These are phyloP conservation scores for Dicerorhinus sumatrensis DNA, from an alignment of 2,113 vertebrate species.

Conservation along the genomic window DNA sequence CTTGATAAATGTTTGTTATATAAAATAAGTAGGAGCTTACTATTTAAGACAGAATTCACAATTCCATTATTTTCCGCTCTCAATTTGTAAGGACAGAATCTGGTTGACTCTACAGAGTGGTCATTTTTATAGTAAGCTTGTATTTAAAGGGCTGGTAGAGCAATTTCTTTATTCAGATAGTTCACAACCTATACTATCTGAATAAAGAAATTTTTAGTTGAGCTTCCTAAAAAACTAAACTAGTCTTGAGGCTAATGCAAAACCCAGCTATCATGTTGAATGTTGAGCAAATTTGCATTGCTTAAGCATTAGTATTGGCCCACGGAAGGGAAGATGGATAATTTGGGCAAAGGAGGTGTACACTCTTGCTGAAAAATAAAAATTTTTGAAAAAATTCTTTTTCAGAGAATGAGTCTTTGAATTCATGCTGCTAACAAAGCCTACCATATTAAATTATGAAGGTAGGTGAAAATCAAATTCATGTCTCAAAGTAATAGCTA, in stretches of 20 bases:
- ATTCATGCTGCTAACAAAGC: neutral
- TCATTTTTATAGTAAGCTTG: neutral
- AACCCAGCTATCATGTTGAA: neutral
- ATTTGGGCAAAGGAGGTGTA: neutral
- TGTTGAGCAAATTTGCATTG: neutral
- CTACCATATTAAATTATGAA: neutral
- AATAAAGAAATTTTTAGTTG: neutral
- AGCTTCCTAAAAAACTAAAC: neutral
- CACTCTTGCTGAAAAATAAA: constrained; percentile 41
- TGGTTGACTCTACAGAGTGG: neutral
- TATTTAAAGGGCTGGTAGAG: neutral
- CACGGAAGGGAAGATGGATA: neutral
- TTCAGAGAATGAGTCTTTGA: neutral
- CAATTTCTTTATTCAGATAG: neutral
- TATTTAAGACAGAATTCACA: neutral
- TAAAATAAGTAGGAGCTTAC: neutral
- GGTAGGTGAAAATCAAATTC: neutral
- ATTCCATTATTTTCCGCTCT: neutral
- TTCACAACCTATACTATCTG: neutral
- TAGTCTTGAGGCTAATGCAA: neutral
- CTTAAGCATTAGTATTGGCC: neutral
- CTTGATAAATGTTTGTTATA: neutral
- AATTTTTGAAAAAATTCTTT: neutral
- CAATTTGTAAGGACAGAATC: neutral
- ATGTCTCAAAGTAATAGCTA: neutral